Evolutionary conservation across 2,888 invertebrate genomes (phyloP).

Genomic region (Clivina fossor): DNA sequence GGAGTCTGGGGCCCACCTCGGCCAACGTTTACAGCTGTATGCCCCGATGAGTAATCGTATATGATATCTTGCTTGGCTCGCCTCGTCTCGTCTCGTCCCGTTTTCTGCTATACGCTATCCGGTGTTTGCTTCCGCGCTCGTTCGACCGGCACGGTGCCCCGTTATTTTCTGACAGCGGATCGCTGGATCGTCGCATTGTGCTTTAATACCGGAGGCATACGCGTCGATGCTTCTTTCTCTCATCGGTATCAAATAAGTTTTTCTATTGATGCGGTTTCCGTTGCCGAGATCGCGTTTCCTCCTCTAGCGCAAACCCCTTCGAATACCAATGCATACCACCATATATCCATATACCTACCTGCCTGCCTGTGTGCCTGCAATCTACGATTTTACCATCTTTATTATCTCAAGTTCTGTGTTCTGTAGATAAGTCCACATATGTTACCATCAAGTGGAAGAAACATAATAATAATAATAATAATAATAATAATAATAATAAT

Average conservation of each 20-base stretch:
- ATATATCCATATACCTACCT: no score
- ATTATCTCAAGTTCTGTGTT: no score
- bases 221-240: conserved; percentile 26
- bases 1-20: not conserved
- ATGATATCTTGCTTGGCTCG: conserved; percentile 17
- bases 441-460: no score
- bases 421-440: no score
- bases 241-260: conserved; percentile 30
- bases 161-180: conserved; percentile 31
- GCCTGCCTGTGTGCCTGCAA: no score
- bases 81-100: conserved; percentile 19
- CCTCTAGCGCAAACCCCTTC: no score
- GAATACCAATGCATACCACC: no score
- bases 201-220: conserved; percentile 29
- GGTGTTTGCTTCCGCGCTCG: conserved; percentile 7
- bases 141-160: conserved; percentile 17
- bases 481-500: no score
- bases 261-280: conserved; percentile 27
- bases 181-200: conserved; percentile 28
- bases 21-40: conserved; percentile 29
- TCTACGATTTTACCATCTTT: no score
- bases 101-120: no score
- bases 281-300: not conserved
- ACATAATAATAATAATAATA: no score
- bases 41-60: conserved; percentile 33